A percentile compares a stretch with the other conserved stretches of the same genome.
Conservation (phyloP, 2,797 vertebrate genomes). For the Hoplostethus mediterraneus region DNA sequence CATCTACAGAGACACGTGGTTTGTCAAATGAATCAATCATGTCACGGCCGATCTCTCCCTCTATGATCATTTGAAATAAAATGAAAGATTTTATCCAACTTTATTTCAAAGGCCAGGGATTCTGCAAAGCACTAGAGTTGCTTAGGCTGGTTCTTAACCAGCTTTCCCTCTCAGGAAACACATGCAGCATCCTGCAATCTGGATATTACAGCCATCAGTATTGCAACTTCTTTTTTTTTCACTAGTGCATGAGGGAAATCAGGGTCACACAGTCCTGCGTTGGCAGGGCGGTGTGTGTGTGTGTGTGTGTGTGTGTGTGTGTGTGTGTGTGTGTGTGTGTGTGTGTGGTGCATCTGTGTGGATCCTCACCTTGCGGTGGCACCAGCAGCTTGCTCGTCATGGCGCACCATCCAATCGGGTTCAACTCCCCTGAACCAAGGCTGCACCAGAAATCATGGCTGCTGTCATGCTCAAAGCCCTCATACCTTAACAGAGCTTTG, state of each 20-base stretch:
- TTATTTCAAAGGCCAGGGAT: too few relatives aligned
- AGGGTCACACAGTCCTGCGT: neutral
- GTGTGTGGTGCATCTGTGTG: neutral
- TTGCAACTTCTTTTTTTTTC: too few relatives aligned
- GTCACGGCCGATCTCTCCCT: neutral
- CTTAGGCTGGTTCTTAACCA: too few relatives aligned
- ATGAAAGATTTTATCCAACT: neutral
- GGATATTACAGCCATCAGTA: too few relatives aligned
- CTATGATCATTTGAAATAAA: neutral
- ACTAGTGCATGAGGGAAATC: too few relatives aligned
- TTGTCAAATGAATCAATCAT: neutral
- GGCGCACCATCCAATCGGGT: conserved; percentile 97
- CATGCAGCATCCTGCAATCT: too few relatives aligned
- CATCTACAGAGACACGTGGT: conserved; percentile 60
- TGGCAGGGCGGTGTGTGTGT: too few relatives aligned
- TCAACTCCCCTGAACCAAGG: conserved; percentile 91
- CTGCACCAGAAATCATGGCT: conserved; percentile 95
- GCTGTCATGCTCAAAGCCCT: conserved; percentile 92
- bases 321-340: neutral
- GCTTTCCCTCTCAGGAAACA: neutral
- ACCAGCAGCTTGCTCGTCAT: conserved; percentile 96
- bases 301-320: too few relatives aligned
- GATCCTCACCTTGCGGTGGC: conserved; percentile 91
- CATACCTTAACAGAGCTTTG: conserved; percentile 91
- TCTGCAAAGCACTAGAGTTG: too few relatives aligned